Evolutionary conservation across 1,140 invertebrate genomes (phyloP), one percentile per base, ranked within the genome.

Genomic region (Hirudo medicinalis): DNA sequence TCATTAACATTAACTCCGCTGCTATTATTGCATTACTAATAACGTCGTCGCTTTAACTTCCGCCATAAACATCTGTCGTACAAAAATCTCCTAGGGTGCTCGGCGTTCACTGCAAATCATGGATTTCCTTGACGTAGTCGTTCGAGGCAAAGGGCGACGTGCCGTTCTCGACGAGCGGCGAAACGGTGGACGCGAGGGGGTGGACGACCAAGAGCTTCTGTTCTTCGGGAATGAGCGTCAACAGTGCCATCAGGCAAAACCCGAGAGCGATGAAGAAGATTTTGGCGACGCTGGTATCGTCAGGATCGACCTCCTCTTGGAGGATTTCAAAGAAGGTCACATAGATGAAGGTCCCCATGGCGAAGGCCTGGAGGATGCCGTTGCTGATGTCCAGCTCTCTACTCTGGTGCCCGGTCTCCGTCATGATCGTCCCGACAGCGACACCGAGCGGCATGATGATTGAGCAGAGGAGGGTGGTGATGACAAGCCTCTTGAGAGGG

Each of bases 321-420:
- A 96, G 82, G 63, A 96, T 89, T 83, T 96, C 93, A 77, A 92
- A 90, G 67, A 94, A 90, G 0, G 91, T 92, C 55, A 95, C 91
- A 80, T 94, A 96, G 0, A 96, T 83, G 53, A 96, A 86, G 2
- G 92, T 95, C 36, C 93, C 93, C 20, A 89, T 91, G 19, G 92
- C 91, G 17, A 94, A 74, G 67, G 85, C 86, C 78, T 87, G 85
- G 49, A 88, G 79, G 71, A 85, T 80, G 1, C 83, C 85, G 77
- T 83, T 84, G 8, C 83, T 75, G 36, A 86, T 74, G 25, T 80
- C 73, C 49, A 78, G 76, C 54, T 40, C 43, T 20, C 32, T 43
- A 53, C 69, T 66, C n/a, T 57, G 68, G 17, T 77, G 76, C 19
- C 80, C 78, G 40, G 82, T 76, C 80, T 85, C 17, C 84, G 78